Evolutionary conservation across 2,888 invertebrate species (phyloP).

Genomic region (Phaonia tiefii): DNA sequence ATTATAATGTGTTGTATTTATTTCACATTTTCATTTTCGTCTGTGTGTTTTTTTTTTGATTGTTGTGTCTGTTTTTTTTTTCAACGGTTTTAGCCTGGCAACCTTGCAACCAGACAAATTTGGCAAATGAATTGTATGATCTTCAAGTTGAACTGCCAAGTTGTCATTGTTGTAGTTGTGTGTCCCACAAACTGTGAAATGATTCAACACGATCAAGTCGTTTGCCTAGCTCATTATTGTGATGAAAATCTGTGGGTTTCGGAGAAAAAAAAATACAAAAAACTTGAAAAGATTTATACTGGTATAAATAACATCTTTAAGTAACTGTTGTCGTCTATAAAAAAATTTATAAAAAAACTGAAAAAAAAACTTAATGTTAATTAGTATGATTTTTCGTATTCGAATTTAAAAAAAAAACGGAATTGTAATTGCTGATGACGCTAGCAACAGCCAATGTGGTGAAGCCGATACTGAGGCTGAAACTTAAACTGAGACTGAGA

Average conservation of each 20-base stretch:
- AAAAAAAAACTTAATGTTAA: constrained; percentile 23
- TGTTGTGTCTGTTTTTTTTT: constrained; percentile 8
- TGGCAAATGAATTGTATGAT: constrained; percentile 51
- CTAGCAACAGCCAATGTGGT: background rate
- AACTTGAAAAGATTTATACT: background rate
- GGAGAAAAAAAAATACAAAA: background rate
- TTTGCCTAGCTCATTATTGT: too few species aligned
- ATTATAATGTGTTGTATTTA: constrained; percentile 27
- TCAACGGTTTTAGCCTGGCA: constrained; percentile 9
- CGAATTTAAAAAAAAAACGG: background rate
- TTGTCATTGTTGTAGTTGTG: background rate
- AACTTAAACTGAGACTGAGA: too few species aligned
- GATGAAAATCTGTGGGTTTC: background rate
- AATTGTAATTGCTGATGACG: constrained; percentile 30
- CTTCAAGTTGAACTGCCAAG: constrained; percentile 21
- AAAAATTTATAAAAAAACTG: too few species aligned
- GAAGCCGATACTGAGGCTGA: background rate
- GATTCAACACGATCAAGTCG: background rate
- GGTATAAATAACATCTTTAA: constrained; percentile 1
- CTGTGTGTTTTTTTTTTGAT: background rate
- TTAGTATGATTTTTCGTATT: constrained; percentile 1
- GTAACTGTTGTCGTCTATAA: constrained; percentile 20
- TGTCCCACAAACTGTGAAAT: background rate
- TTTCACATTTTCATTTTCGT: constrained; percentile 7
- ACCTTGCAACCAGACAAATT: constrained; percentile 52